phyloP scores from a whole-genome alignment of 2,113 vertebrate genomes.

The Collichthys lucidus region DNA sequence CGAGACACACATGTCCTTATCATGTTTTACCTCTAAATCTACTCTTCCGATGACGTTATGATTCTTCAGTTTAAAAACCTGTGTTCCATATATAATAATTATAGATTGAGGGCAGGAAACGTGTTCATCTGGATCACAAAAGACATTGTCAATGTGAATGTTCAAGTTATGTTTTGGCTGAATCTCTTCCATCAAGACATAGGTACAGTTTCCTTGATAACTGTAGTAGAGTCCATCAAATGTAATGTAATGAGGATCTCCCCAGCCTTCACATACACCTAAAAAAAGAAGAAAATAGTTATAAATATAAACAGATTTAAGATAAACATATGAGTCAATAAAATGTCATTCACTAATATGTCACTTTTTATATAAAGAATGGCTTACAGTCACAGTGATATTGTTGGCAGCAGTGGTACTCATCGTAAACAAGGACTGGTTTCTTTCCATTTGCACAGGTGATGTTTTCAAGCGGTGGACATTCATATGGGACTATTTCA shows the following conservation, averaged over 20 bases:
- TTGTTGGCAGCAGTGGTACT: conserved; percentile 86
- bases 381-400: conserved; percentile 93
- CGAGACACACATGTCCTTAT: neutral
- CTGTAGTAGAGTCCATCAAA: conserved; percentile 95
- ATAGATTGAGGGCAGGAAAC: conserved; percentile 92
- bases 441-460: conserved; percentile 87
- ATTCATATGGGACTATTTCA: conserved; percentile 80
- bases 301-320: conserved; percentile 46
- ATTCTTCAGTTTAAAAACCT: conserved; percentile 85
- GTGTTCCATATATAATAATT: conserved; percentile 84
- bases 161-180: conserved; percentile 81
- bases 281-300: conserved; percentile 1
- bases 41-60: conserved; percentile 77
- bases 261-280: conserved; percentile 96
- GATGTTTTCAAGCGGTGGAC: conserved; percentile 82
- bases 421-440: conserved; percentile 82
- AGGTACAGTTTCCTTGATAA: conserved; percentile 95
- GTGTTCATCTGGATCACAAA: conserved; percentile 84
- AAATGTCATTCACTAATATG: neutral
- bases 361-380: neutral
- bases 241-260: conserved; percentile 93
- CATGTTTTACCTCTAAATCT: conserved; percentile 84
- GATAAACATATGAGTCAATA: neutral
- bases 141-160: conserved; percentile 92
- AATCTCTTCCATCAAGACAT: conserved; percentile 91